Evolutionary conservation across 64 coral and sea anemone genomes (phyloP).

Genomic region (Astreopora myriophthalma): DNA sequence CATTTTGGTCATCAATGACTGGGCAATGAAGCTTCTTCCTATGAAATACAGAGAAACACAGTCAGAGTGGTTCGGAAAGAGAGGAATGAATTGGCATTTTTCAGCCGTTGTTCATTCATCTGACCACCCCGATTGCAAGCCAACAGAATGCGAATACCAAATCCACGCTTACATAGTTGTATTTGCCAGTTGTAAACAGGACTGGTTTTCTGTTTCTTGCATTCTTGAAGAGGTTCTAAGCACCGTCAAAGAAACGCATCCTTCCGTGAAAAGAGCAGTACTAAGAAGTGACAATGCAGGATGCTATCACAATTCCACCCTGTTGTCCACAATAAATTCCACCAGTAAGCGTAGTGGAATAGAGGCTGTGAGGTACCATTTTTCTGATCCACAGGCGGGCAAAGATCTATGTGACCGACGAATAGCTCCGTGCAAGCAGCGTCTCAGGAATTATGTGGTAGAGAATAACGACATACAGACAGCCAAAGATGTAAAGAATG

Average conservation of each 20-base stretch:
- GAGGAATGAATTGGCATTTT: constrained; percentile 26
- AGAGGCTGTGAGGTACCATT: not conserved
- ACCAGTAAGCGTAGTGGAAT: not conserved
- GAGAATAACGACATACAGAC: not conserved
- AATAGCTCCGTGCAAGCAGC: not conserved
- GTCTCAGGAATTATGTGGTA: not conserved
- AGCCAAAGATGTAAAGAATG: not conserved
- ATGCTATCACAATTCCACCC: not conserved
- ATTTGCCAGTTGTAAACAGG: constrained; percentile 1
- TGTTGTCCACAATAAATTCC: not conserved
- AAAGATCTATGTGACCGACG: constrained; percentile 53
- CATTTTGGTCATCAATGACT: constrained; percentile 63
- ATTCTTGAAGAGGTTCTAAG: constrained; percentile 10
- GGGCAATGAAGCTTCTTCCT: constrained; percentile 60
- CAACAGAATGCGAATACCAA: not conserved
- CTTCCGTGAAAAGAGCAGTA: not conserved
- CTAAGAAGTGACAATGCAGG: constrained; percentile 42
- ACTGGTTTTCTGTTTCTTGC: constrained; percentile 38
- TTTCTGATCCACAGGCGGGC: constrained; percentile 40
- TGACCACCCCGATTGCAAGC: constrained; percentile 32
- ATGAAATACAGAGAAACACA: constrained; percentile 54
- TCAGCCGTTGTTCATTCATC: constrained; percentile 22
- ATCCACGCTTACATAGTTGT: not conserved
- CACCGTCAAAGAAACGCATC: not conserved
- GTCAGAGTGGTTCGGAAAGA: constrained; percentile 49